Percentiles rank a stretch among this genome's conserved stretches.
Conservation (phyloP, 2,797 vertebrate species). For the Danio choprae region DNA sequence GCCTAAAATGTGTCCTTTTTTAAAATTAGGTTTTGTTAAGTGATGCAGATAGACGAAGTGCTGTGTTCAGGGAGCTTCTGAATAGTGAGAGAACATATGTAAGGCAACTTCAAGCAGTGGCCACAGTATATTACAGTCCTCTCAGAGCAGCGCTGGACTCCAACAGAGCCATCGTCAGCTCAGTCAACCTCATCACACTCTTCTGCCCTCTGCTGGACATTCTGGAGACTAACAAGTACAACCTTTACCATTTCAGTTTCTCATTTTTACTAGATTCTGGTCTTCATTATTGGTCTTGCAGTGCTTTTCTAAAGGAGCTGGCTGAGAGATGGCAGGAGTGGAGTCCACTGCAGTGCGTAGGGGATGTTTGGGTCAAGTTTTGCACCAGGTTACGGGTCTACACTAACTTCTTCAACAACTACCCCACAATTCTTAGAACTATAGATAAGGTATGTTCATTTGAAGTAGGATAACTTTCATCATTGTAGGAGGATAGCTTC, state of each 20-base stretch:
- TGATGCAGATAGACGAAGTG: constrained; percentile 68
- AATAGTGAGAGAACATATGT: constrained; percentile 79
- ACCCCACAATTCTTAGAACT: constrained; percentile 78
- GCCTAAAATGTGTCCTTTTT: not conserved
- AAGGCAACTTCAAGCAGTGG: constrained; percentile 71
- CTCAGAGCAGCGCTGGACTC: constrained; percentile 82
- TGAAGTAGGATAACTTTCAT: no score
- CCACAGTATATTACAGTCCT: constrained; percentile 77
- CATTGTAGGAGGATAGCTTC: not conserved
- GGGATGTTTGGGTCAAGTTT: constrained; percentile 80
- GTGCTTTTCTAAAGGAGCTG: constrained; percentile 76
- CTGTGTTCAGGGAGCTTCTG: constrained; percentile 75
- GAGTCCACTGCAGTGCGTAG: constrained; percentile 81
- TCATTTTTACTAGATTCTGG: constrained; percentile 1
- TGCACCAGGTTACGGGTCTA: constrained; percentile 77
- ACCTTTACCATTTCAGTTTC: not conserved
- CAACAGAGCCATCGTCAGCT: constrained; percentile 83
- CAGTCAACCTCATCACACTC: constrained; percentile 75
- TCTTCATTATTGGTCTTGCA: constrained; percentile 52
- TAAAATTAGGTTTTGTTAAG: constrained; percentile 60
- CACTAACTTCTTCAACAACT: constrained; percentile 87
- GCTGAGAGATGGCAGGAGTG: constrained; percentile 77
- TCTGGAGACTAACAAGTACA: constrained; percentile 80
- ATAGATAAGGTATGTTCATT: constrained; percentile 79
- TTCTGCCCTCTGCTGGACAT: constrained; percentile 77